Conservation (phyloP, 2,113 vertebrate genomes). For the Vidua macroura region DNA sequence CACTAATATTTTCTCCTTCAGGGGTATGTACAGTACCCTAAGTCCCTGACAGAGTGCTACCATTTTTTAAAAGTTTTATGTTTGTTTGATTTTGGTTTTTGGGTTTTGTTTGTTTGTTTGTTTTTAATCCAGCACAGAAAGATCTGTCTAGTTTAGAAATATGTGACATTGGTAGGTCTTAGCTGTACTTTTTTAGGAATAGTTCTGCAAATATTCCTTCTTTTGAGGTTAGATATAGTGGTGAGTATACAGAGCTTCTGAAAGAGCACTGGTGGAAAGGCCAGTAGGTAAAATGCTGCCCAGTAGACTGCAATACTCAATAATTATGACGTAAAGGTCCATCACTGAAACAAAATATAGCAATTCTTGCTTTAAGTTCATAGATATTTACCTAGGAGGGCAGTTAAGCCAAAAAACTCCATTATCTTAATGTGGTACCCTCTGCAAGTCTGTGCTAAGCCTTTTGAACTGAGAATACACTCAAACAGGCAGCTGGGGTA, state of each 20-base stretch:
- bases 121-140: not conserved
- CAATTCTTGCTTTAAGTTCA: not conserved
- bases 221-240: not conserved
- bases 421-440: accelerated
- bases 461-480: not conserved
- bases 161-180: not conserved
- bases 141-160: not conserved
- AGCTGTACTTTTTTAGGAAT: not conserved
- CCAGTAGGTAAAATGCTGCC: not conserved
- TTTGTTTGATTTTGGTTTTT: not conserved
- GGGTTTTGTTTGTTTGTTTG: not conserved
- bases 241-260: not conserved
- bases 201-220: not conserved
- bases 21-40: not conserved
- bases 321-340: not conserved
- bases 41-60: not conserved
- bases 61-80: not conserved
- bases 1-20: not conserved
- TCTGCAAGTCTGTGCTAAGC: not conserved
- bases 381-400: not conserved
- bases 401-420: not conserved
- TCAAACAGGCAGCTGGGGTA: not conserved
- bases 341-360: not conserved
- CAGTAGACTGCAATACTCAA: not conserved
- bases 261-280: not conserved